Conservation (phyloP, 2,797 vertebrate genomes). For the Nyctalus aviator region DNA sequence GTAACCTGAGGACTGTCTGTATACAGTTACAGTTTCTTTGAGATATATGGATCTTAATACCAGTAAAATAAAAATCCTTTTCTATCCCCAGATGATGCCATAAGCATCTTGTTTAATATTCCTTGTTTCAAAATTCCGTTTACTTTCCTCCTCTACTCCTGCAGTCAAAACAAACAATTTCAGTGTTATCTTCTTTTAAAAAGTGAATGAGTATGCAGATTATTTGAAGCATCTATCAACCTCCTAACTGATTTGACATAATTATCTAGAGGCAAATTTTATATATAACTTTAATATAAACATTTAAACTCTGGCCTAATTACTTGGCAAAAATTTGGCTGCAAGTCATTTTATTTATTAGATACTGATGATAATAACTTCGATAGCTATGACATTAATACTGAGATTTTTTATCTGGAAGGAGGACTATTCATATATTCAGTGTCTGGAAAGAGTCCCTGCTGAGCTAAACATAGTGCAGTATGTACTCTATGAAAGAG, state of each 20-base stretch:
- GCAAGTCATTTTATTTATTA: slow-evolving; percentile 22
- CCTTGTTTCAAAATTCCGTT: not conserved
- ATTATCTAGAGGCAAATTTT: slow-evolving; percentile 39
- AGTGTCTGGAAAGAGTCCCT: slow-evolving; percentile 40
- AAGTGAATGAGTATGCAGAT: slow-evolving; percentile 33
- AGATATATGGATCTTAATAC: not conserved
- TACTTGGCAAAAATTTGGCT: slow-evolving; percentile 55
- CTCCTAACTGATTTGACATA: not conserved
- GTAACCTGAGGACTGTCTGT: too few relatives aligned
- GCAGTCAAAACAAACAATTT: slow-evolving; percentile 14
- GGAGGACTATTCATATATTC: slow-evolving; percentile 52
- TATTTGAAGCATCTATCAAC: slow-evolving; percentile 55
- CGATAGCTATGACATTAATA: slow-evolving; percentile 40
- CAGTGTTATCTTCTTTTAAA: slow-evolving; percentile 30
- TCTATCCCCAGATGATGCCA: not conserved
- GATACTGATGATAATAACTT: slow-evolving; percentile 22
- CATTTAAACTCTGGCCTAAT: slow-evolving; percentile 5
- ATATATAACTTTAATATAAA: slow-evolving; percentile 59
- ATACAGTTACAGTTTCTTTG: not conserved
- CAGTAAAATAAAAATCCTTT: slow-evolving; percentile 44
- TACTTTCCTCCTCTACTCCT: slow-evolving; percentile 2
- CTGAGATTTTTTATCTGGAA: slow-evolving; percentile 57
- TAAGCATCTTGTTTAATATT: slow-evolving; percentile 16
- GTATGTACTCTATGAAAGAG: slow-evolving; percentile 59
- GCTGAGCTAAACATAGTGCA: slow-evolving; percentile 66